Base-by-base conservation (phyloP, 1,140 invertebrate species). In the Ostrea denselamellosa region DNA sequence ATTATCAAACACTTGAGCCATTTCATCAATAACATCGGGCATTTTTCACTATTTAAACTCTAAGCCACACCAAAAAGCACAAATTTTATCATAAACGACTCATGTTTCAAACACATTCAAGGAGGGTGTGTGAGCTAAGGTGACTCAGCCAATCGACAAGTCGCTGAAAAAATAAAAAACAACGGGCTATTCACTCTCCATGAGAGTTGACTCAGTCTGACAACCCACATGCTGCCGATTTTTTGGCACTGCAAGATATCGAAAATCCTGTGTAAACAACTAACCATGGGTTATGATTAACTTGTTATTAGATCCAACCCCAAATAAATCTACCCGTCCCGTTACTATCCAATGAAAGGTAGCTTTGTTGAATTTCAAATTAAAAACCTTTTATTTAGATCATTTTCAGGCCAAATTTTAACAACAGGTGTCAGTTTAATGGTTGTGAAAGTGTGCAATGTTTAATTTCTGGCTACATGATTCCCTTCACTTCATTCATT, bases 291-390 rank as follows among this genome's bases (percentile, higher is more conserved):
- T 9, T 28, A 28, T 77, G 28, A 14, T 77, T 77, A 77, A 77
- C 68, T 25, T 77, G 10, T 34, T 14, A 77, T 77, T 25, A 14
- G 22, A 77, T 25, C 28, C 28, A 12, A 25, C 25, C 22, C 68
- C 28, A 17, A 77, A 77, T 77, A 77, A 77, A 77, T 77, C 68
- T 77, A 22, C 12, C 25, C 28, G 68, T 77, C 68, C 68, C 14
- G 34, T 77, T 77, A 34, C 34, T 77, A 77, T 77, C 68, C 9
- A 25, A 9, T 28, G 25, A 77, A 77, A 77, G 68, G 28, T 25
- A 25, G 25, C 68, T 28, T 77, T 77, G 28, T 77, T 25, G 28
- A 77, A 77, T 34, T 77, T 77, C 68, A 77, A 77, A 28, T 14
- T 77, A 5, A 77, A 77, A 77, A 9, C 34, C 5, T 77, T 77